phyloP scores from a whole-genome alignment of 2,113 vertebrate species.

The Chlamydotis undulata region DNA sequence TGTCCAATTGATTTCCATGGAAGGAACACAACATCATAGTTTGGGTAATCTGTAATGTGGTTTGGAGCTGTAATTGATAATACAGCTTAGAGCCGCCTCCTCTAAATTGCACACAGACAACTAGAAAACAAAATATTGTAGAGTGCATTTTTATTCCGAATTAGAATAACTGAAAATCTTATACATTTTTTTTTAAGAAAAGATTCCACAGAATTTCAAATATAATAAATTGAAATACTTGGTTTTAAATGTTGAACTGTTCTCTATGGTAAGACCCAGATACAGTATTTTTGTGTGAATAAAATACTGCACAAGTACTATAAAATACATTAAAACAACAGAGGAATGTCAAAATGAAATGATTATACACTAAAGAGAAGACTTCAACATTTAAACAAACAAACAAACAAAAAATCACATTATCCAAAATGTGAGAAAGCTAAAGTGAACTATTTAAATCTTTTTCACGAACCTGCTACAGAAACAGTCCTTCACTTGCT shows the following conservation, averaged over 20 bases:
- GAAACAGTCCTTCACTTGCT: neutral
- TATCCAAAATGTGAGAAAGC: neutral
- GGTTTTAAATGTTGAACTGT: neutral
- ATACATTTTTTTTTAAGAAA: neutral
- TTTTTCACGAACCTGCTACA: neutral
- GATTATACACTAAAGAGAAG: neutral
- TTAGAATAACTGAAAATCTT: neutral
- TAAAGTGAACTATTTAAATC: neutral
- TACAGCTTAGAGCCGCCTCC: neutral
- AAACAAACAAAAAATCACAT: neutral
- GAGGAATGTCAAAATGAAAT: neutral
- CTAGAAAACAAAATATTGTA: neutral
- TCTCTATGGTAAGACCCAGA: neutral
- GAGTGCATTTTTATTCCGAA: neutral
- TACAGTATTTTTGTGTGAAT: neutral
- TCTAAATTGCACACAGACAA: neutral
- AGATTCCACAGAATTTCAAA: neutral
- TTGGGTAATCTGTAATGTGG: neutral
- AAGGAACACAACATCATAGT: neutral
- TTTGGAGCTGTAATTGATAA: neutral
- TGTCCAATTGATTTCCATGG: neutral
- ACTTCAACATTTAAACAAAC: neutral
- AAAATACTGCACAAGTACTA: neutral
- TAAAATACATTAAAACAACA: neutral
- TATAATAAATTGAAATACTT: neutral